Conservation (phyloP, 2,113 vertebrate species). For the Sander lucioperca region DNA sequence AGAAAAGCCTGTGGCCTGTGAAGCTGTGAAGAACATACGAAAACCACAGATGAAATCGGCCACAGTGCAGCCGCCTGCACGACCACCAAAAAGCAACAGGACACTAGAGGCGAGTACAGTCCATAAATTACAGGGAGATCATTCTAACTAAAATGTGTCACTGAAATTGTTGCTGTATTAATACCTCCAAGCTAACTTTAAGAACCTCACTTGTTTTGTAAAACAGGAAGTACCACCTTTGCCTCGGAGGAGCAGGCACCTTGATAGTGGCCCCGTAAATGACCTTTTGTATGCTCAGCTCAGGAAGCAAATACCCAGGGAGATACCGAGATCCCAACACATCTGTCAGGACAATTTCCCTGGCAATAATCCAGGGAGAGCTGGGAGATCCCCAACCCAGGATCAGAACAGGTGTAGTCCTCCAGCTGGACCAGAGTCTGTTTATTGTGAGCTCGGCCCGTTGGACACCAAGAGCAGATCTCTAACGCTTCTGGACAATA, state of each 20-base stretch:
- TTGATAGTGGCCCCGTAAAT: conserved; percentile 38
- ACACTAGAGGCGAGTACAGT: conserved; percentile 45
- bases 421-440: background rate
- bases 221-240: conserved; percentile 77
- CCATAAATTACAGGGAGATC: background rate
- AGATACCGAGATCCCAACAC: conserved; percentile 22
- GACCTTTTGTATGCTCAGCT: conserved; percentile 78
- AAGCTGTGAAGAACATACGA: conserved; percentile 47
- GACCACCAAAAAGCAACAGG: conserved; percentile 63
- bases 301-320: conserved; percentile 61
- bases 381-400: conserved; percentile 4
- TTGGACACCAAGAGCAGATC: conserved; percentile 70
- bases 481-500: conserved; percentile 60
- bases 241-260: conserved; percentile 67
- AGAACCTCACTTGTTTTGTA: conserved; percentile 9
- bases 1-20: conserved; percentile 48
- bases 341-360: conserved; percentile 27
- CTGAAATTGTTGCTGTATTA: background rate
- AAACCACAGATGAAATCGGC: conserved; percentile 30
- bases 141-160: background rate
- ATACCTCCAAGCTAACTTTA: conserved; percentile 9
- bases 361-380: background rate
- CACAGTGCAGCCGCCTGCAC: conserved; percentile 46
- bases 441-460: conserved; percentile 75
- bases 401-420: conserved; percentile 21